Conservation (phyloP, 2,797 vertebrate genomes). For the Cossypha heuglini region DNA sequence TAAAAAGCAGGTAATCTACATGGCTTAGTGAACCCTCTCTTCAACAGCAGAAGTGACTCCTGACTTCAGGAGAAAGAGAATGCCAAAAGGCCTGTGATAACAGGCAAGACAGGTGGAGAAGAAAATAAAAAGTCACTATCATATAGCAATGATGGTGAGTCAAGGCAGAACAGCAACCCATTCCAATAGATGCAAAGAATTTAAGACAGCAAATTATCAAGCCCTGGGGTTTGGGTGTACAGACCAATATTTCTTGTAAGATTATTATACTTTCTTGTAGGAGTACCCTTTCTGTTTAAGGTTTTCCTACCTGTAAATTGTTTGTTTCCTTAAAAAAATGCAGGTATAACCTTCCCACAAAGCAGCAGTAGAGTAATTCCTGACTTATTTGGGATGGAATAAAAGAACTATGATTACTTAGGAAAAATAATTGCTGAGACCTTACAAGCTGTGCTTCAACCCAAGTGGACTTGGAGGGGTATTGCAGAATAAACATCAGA, state of each 20-base stretch:
- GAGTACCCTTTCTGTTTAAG: background rate
- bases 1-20: background rate
- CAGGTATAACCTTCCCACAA: background rate
- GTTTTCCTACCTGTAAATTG: background rate
- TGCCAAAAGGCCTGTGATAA: background rate
- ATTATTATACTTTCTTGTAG: background rate
- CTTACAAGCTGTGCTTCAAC: background rate
- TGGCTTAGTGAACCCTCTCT: background rate
- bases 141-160: background rate
- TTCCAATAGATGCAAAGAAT: background rate
- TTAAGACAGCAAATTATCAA: background rate
- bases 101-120: background rate
- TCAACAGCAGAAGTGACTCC: background rate
- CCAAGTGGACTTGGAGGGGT: background rate
- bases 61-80: background rate
- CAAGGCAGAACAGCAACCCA: background rate
- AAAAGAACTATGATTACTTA: background rate
- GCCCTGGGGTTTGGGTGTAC: too few relatives aligned
- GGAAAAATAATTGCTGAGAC: background rate
- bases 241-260: background rate
- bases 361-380: background rate
- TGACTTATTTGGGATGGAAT: background rate
- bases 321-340: background rate
- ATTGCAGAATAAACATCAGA: background rate
- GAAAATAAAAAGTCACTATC: background rate